A percentile compares a stretch with the other conserved stretches of the same genome.
phyloP scores from a whole-genome alignment of 2,888 invertebrate species.

The Lamproptera curius region DNA sequence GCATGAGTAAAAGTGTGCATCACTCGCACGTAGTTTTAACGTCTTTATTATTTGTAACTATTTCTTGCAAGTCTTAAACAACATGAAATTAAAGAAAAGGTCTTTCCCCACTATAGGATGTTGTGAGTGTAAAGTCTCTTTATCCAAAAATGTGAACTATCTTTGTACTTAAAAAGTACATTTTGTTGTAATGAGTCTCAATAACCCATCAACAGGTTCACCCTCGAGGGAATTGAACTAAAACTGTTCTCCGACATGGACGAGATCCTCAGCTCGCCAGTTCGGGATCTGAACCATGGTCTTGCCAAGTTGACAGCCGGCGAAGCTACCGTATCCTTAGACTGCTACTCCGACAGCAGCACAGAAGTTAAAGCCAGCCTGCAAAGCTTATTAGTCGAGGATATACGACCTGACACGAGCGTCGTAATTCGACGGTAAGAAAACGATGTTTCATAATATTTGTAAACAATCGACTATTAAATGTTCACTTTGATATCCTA shows the following conservation, averaged over 20 bases:
- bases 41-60: too few species aligned
- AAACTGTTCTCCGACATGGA: slow-evolving; percentile 86
- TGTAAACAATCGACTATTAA: too few species aligned
- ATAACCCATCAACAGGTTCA: slow-evolving; percentile 62
- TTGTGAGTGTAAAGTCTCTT: too few species aligned
- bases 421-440: slow-evolving; percentile 78
- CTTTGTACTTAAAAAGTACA: too few species aligned
- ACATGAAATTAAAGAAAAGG: too few species aligned
- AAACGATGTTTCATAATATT: not conserved
- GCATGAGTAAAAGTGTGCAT: too few species aligned
- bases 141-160: too few species aligned
- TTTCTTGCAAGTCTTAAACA: too few species aligned
- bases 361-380: slow-evolving; percentile 83
- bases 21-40: too few species aligned
- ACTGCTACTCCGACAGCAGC: slow-evolving; percentile 83
- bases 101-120: too few species aligned
- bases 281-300: slow-evolving; percentile 84
- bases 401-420: slow-evolving; percentile 83
- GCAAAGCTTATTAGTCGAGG: slow-evolving; percentile 83
- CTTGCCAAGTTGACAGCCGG: slow-evolving; percentile 83
- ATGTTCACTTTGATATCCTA: too few species aligned
- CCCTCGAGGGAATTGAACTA: slow-evolving; percentile 83
- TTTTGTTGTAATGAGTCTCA: too few species aligned
- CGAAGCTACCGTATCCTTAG: slow-evolving; percentile 80
- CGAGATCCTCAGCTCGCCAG: slow-evolving; percentile 86